These are phyloP conservation scores for Eptatretus burgeri DNA, from an alignment of 2,113 vertebrate genomes.

Conservation along the genomic window DNA sequence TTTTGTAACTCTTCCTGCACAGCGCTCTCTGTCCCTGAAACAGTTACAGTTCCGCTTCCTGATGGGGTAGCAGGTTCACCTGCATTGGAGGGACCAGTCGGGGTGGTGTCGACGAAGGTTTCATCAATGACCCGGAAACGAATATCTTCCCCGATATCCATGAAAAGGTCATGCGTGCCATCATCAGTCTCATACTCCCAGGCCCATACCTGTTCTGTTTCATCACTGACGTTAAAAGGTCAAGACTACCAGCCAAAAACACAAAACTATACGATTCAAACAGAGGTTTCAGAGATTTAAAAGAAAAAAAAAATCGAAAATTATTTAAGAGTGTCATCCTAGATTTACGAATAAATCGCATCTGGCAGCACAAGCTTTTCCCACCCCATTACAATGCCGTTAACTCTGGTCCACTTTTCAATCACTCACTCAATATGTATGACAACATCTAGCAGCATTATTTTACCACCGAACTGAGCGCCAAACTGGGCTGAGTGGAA, in stretches of 20 bases:
- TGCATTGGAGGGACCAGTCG: conserved; percentile 33
- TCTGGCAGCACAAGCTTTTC: no score
- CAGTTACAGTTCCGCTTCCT: conserved; percentile 27
- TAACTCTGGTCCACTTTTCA: no score
- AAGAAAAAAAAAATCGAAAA: not conserved
- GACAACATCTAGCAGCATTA: no score
- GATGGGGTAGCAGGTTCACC: conserved; percentile 27
- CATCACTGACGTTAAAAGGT: conserved; percentile 26
- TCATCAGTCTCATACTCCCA: conserved; percentile 97
- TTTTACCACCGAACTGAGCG: no score
- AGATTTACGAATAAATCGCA: no score
- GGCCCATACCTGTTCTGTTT: conserved; percentile 81
- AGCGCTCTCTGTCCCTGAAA: conserved; percentile 16
- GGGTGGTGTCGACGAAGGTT: conserved; percentile 64
- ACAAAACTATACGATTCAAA: not conserved
- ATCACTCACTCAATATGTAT: no score
- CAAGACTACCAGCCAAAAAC: conserved; percentile 18
- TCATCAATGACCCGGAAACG: conserved; percentile 70
- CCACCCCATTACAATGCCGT: no score
- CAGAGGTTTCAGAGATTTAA: not conserved
- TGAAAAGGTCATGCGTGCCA: conserved; percentile 83
- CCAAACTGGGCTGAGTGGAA: no score
- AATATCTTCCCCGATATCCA: conserved; percentile 83
- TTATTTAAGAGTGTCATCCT: no score
- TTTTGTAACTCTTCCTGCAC: conserved; percentile 25